Base-by-base conservation (phyloP, 2,113 vertebrate species). In the Prunella fulvescens region DNA sequence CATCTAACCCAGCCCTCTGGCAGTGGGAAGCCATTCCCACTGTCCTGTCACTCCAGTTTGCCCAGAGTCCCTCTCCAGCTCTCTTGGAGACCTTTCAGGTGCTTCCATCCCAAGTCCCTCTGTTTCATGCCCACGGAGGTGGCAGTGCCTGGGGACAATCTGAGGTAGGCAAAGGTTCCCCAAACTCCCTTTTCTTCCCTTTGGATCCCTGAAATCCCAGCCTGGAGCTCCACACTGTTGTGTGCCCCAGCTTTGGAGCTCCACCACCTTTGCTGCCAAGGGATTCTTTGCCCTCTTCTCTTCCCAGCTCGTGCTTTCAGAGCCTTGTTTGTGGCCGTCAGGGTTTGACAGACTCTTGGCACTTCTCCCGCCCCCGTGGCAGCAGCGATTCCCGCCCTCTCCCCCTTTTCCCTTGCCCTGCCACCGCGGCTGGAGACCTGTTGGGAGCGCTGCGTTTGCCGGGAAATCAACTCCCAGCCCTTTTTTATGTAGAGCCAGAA, bases 161-260 rank as follows among this genome's bases (percentile, higher is more conserved):
- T 0, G 2, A 26, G 47, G 39, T 15, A 33, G 26, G 24, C 35
- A 42, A 72, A 58, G 18, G 6, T 42, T 70, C 62, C 29, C 35
- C 62, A 65, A 8, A 9, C 5, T 20, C 31, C 7, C 20, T 1
- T 26, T 42, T 58, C 42, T 35, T 42, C 45, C 50, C 1, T 0
- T 10, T 3, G 45, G 54, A 69, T 42, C 48, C 77, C 47, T 39
- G 54, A 16, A 25, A 35, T 14, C 69, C 73, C 77, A 35, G 31
- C 48, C 1, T 0, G 5, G 73, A 84, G 56, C 73, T 1, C 2
- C 44, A 12, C 7, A 5, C 5, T 2, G 35, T 1, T 19, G 39
- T 3, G 1, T 23, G n/a, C 29, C 62, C 65, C 82, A 5, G 51
- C 53, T 47, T 40, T 9, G 2, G 60, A 85, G 85, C 95, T 79